Conservation (phyloP, 1,140 invertebrate genomes). For the Drosophila obscura region DNA sequence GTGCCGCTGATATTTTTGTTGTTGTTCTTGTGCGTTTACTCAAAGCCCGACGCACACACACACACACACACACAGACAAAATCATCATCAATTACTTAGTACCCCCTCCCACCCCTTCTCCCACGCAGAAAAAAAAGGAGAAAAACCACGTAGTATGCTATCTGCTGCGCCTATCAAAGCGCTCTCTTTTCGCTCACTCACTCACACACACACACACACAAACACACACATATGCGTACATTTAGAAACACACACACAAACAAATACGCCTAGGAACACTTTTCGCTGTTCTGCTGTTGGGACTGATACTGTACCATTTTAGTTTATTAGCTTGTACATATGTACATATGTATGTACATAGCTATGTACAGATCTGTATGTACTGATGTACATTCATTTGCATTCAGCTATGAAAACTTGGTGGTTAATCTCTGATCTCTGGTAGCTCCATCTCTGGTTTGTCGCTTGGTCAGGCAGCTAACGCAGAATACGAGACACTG, state of each 20-base stretch:
- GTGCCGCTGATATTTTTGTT: slow-evolving; percentile 14
- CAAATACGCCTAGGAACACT: slow-evolving; percentile 31
- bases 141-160: slow-evolving; percentile 38
- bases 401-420: neutral
- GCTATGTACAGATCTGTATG: slow-evolving; percentile 10
- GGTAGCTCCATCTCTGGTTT: too few relatives aligned
- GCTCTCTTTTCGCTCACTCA: slow-evolving; percentile 28
- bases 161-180: slow-evolving; percentile 59
- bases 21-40: slow-evolving; percentile 22
- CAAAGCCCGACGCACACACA: slow-evolving; percentile 6
- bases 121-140: slow-evolving; percentile 17
- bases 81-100: slow-evolving; percentile 52
- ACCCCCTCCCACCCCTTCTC: slow-evolving; percentile 9
- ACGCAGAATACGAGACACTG: neutral
- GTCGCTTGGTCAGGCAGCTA: too few relatives aligned
- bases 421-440: neutral
- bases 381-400: neutral
- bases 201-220: slow-evolving; percentile 28
- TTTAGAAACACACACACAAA: slow-evolving; percentile 15
- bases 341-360: slow-evolving; percentile 9
- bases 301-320: slow-evolving; percentile 49
- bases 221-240: slow-evolving; percentile 12
- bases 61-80: slow-evolving; percentile 13
- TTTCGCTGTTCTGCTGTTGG: slow-evolving; percentile 2
- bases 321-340: slow-evolving; percentile 51